Conservation (phyloP, 1,140 invertebrate genomes). For the Periplaneta americana region DNA sequence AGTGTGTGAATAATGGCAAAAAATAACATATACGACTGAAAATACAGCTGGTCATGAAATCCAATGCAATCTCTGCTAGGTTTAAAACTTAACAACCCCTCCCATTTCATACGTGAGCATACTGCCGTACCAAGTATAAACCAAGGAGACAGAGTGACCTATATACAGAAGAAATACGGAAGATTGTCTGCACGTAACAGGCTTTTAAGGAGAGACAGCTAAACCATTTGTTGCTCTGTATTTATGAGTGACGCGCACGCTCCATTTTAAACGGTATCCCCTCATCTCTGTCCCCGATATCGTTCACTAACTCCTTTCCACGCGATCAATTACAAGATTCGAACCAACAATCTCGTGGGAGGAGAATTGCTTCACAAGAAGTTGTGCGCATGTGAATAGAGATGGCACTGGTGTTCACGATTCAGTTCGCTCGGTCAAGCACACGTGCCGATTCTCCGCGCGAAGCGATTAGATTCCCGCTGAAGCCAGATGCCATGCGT, state of each 20-base stretch:
- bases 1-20: too few species aligned
- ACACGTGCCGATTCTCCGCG: neutral
- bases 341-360: neutral
- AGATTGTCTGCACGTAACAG: neutral
- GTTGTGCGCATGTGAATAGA: neutral
- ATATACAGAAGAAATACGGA: too few species aligned
- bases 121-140: too few species aligned
- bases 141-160: too few species aligned
- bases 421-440: neutral
- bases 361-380: neutral
- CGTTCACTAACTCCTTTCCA: neutral
- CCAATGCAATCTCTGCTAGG: too few species aligned
- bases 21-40: too few species aligned
- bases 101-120: too few species aligned
- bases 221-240: neutral
- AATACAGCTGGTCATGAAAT: too few species aligned
- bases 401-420: neutral
- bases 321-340: neutral
- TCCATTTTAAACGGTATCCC: neutral
- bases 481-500: neutral
- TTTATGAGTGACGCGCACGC: neutral
- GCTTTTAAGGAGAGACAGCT: too few species aligned
- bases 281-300: neutral
- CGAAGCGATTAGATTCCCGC: neutral
- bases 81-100: too few species aligned